A percentile compares a stretch with the other conserved stretches of the same genome.
phyloP scores from a whole-genome alignment of 2,888 invertebrate species.

The Resseliella maxima region DNA sequence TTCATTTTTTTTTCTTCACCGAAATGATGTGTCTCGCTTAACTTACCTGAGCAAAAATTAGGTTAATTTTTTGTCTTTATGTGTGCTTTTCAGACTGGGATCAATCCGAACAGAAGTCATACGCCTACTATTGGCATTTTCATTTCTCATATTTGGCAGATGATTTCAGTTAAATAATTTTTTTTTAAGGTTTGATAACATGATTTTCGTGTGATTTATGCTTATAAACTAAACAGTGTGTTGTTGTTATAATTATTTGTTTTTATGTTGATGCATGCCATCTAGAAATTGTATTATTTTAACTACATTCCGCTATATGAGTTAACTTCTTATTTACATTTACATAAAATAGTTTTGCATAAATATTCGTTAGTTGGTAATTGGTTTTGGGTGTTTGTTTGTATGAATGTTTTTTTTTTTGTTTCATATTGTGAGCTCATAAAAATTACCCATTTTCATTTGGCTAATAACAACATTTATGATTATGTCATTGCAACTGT shows the following conservation, averaged over 20 bases:
- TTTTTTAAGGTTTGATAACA: slow-evolving; percentile 48
- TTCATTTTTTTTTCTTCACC: neutral
- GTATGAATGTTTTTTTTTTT: neutral
- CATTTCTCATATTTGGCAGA: neutral
- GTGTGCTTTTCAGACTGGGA: neutral
- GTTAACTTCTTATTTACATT: slow-evolving; percentile 53
- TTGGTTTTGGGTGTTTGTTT: neutral
- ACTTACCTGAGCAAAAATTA: slow-evolving; percentile 46
- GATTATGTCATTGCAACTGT: slow-evolving; percentile 39
- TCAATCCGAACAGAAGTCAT: neutral
- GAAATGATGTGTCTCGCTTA: neutral
- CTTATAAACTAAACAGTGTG: slow-evolving; percentile 20
- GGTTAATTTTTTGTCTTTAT: neutral
- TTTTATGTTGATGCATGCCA: slow-evolving; percentile 7
- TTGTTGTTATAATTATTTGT: neutral
- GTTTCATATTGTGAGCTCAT: slow-evolving; percentile 17
- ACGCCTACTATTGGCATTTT: neutral
- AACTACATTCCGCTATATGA: slow-evolving; percentile 29
- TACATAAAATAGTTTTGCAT: slow-evolving; percentile 43
- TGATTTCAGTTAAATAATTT: neutral
- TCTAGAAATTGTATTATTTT: slow-evolving; percentile 49
- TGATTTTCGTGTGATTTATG: neutral
- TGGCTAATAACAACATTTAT: slow-evolving; percentile 17
- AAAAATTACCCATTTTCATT: neutral
- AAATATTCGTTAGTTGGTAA: slow-evolving; percentile 27